Percentiles rank a stretch among this genome's conserved stretches.
Conservation (phyloP, 2,797 vertebrate species). For the Urocyon cinereoargenteus region DNA sequence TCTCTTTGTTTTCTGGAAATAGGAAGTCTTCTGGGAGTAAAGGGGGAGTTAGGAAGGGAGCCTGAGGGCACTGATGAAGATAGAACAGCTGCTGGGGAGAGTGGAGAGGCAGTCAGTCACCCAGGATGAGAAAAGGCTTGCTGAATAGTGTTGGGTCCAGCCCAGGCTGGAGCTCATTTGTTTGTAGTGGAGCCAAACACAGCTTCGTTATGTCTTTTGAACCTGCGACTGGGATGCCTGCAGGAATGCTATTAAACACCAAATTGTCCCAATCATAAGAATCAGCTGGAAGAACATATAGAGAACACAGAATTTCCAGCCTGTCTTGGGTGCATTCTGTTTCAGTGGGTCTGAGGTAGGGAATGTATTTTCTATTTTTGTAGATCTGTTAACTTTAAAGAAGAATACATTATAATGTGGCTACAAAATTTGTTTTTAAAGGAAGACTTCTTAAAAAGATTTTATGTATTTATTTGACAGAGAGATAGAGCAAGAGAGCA, state of each 20-base stretch:
- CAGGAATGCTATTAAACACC: background rate
- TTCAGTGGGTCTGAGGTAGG: background rate
- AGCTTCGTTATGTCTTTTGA: background rate
- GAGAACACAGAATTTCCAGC: background rate
- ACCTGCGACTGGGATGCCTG: background rate
- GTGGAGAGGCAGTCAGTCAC: background rate
- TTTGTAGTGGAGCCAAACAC: background rate
- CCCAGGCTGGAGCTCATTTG: background rate
- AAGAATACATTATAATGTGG: background rate
- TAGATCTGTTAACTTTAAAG: background rate
- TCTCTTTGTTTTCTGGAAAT: background rate
- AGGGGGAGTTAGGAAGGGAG: background rate
- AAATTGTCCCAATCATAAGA: background rate
- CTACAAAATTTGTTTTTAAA: background rate
- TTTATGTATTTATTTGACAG: background rate
- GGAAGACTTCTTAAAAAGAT: background rate
- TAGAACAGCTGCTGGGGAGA: background rate
- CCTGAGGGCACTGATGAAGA: background rate
- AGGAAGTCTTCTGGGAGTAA: background rate
- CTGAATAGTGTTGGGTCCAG: background rate
- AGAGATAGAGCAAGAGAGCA: background rate
- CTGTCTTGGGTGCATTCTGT: background rate
- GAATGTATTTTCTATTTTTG: background rate
- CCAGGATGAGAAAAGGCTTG: background rate
- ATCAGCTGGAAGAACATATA: background rate